phyloP scores from a whole-genome alignment of 1,140 invertebrate genomes.

The Hyphantria cunea region DNA sequence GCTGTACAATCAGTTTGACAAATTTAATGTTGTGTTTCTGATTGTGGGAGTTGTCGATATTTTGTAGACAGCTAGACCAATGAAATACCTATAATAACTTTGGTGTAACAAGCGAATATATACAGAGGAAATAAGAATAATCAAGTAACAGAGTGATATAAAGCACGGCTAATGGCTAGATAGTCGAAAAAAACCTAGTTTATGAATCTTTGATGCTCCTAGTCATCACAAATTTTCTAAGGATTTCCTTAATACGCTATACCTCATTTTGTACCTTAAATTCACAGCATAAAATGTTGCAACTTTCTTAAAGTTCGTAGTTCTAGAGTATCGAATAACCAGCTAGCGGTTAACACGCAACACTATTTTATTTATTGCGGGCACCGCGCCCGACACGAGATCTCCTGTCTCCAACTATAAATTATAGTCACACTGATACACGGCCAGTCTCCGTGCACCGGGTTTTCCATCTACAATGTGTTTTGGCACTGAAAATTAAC shows the following conservation, averaged over 20 bases:
- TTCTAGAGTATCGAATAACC: conserved; percentile 56
- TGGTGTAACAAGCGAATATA: no score
- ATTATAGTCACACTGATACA: conserved; percentile 49
- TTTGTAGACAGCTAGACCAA: no score
- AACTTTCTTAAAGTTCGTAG: conserved; percentile 48
- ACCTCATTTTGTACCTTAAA: conserved; percentile 15
- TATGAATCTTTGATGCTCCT: no score
- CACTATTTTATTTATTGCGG: conserved; percentile 56
- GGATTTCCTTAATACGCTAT: not conserved
- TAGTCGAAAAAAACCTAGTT: no score
- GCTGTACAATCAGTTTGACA: no score
- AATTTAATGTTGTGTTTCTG: no score
- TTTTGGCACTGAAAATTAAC: conserved; percentile 1
- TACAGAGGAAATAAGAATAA: no score
- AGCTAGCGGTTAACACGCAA: conserved; percentile 42
- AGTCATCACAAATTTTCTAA: no score
- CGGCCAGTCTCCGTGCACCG: conserved; percentile 34
- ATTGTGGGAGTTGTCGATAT: no score
- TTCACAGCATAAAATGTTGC: conserved; percentile 17
- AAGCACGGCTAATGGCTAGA: no score
- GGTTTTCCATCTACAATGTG: conserved; percentile 34
- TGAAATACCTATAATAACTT: no score
- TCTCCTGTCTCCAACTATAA: conserved; percentile 56
- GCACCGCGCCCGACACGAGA: conserved; percentile 53
- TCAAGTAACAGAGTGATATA: no score